Evolutionary conservation across 2,888 invertebrate genomes (phyloP), one percentile per base, ranked within the genome.

Genomic region (Acrocera orbiculus): DNA sequence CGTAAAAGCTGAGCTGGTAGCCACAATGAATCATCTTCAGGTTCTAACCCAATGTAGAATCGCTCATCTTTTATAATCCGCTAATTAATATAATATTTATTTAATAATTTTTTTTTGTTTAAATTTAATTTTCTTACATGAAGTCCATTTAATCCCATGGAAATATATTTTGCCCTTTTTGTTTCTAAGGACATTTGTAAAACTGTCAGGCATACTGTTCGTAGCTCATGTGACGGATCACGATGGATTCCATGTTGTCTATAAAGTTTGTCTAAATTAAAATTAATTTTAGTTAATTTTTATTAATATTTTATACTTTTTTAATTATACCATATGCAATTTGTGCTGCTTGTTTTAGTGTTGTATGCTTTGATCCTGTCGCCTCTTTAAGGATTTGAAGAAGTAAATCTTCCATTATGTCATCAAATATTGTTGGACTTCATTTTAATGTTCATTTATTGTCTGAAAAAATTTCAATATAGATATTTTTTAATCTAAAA

Each of bases 401-500:
- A 44, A 90, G 66, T 48, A 89, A 66, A 60, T 87, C 85, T 66
- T 90, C 89, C 87, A 90, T 87, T n/a, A n/a, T n/a, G n/a, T n/a
- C n/a, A n/a, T n/a, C n/a, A n/a, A n/a, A n/a, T n/a, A n/a, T n/a
- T n/a, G n/a, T n/a, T n/a, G n/a, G n/a, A n/a, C n/a, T n/a, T n/a
- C n/a, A n/a, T n/a, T n/a, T n/a, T n/a, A n/a, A n/a, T n/a, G n/a
- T n/a, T n/a, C n/a, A n/a, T n/a, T n/a, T n/a, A n/a, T n/a, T n/a
- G n/a, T n/a, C n/a, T n/a, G n/a, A n/a, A n/a, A n/a, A n/a, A n/a
- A n/a, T n/a, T n/a, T n/a, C n/a, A n/a, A n/a, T n/a, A n/a, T n/a
- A n/a, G n/a, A n/a, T n/a, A n/a, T n/a, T n/a, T n/a, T n/a, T n/a
- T n/a, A n/a, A n/a, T n/a, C n/a, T n/a, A n/a, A n/a, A n/a, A n/a